Conservation (phyloP, 92 coral and sea anemone genomes). For the Epizoanthus illoricatus region DNA sequence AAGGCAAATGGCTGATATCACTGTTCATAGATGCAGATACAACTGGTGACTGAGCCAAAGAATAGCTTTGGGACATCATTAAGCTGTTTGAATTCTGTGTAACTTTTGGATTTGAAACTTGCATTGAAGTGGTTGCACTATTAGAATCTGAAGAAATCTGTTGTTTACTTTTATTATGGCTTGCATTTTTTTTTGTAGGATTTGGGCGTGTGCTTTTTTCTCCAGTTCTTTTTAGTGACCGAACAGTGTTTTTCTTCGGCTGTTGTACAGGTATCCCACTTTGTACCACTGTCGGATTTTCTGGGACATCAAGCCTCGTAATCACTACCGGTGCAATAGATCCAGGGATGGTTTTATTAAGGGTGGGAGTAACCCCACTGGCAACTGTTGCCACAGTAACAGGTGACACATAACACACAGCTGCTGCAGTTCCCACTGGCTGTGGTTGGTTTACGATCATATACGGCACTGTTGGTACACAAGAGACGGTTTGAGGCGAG, state of each 20-base stretch:
- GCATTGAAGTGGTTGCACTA: not conserved
- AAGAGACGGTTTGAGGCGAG: constrained; percentile 3
- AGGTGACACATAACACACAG: constrained; percentile 41
- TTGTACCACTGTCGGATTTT: constrained; percentile 11
- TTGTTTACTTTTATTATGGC: constrained; percentile 1
- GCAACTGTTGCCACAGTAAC: constrained; percentile 34
- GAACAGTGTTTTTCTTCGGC: constrained; percentile 10
- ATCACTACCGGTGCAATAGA: constrained; percentile 20
- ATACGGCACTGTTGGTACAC: constrained; percentile 38
- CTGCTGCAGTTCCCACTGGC: constrained; percentile 19
- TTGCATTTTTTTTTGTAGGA: constrained; percentile 9
- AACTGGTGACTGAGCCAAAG: constrained; percentile 5
- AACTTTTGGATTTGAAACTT: not conserved
- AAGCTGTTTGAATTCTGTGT: not conserved
- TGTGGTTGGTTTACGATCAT: constrained; percentile 33
- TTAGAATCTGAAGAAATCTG: constrained; percentile 4
- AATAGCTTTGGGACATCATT: not conserved
- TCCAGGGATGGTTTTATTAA: not conserved
- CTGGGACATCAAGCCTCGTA: constrained; percentile 10
- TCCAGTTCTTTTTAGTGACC: constrained; percentile 13
- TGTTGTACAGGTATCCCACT: constrained; percentile 11
- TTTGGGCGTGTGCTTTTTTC: not conserved
- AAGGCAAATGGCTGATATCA: not conserved
- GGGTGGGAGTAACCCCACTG: constrained; percentile 1
- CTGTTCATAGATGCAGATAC: not conserved